Evolutionary conservation across 2,113 vertebrate genomes (phyloP), one percentile per base, ranked within the genome.

Genomic region (Cebidichthys violaceus): DNA sequence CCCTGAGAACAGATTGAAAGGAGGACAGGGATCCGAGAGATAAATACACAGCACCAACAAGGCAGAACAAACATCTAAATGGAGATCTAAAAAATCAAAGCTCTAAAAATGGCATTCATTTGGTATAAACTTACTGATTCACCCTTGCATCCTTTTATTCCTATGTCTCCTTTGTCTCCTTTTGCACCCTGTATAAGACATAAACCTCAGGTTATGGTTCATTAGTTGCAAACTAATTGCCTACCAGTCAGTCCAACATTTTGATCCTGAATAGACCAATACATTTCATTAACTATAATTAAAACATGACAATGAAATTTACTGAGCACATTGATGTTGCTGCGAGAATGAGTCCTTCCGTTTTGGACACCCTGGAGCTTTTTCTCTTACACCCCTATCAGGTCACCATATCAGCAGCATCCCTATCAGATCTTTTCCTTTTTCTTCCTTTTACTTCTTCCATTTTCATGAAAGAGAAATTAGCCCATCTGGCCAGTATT

Each of bases 91-190:
- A 31, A 43, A 72, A 20, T 29, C 1, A 29, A 52, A 57, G 54
- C 6, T 27, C 10, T 14, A 27, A 52, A 27, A 39, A 0, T 17
- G 14, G 6, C 14, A 22, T 55, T 33, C 0, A 27, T 9, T 84
- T 22, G 65, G 1, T 37, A 41, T 20, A 37, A 70, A 88, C 94
- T 90, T 82, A 94, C 94, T 3, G 27, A 62, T 22, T 8, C 45
- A 2, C 94, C 94, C 1, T 39, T 81, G 70, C 90, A 94, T 62
- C 94, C 94, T 35, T 88, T 92, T 24, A 77, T 72, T 54, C 94
- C 94, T 1, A 7, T 5, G 43, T 90, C 68, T 14, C 93, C 94
- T 22, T 1, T 22, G 9, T 88, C 68, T 80, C 94, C 94, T 33
- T 89, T 92, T 9, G 22, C 11, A 45, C 79, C 88, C 93, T 90